Conservation (phyloP, 37 sponge, comb jelly and placozoan genomes). For the Axinella damicornis region DNA sequence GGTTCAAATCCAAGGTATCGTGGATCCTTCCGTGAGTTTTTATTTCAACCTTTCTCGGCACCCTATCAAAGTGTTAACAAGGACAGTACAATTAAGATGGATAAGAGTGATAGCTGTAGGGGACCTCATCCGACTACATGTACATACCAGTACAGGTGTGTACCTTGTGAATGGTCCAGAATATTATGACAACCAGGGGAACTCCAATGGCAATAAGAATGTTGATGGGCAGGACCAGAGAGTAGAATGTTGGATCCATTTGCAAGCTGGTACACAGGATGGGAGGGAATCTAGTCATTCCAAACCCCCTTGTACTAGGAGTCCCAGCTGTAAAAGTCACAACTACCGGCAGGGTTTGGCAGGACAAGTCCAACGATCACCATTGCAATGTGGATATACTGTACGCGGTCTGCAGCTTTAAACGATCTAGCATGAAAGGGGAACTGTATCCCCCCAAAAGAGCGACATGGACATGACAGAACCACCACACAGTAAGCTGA, state of each 20-base stretch:
- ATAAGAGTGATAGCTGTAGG: too few relatives aligned
- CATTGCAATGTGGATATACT: constrained; percentile 35
- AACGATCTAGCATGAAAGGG: constrained; percentile 43
- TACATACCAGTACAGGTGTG: too few relatives aligned
- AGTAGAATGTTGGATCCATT: constrained; percentile 19
- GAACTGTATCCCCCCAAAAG: constrained; percentile 15
- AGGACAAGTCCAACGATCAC: constrained; percentile 38
- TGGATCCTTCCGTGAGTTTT: too few relatives aligned
- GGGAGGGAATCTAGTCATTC: constrained; percentile 12
- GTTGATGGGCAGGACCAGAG: constrained; percentile 38
- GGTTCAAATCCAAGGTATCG: too few relatives aligned
- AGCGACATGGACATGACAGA: constrained; percentile 11
- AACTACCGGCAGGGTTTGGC: constrained; percentile 19
- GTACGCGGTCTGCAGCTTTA: neutral
- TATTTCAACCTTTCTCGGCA: too few relatives aligned
- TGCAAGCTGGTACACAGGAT: constrained; percentile 29
- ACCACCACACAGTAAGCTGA: constrained; percentile 36
- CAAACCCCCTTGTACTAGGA: neutral
- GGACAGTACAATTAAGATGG: too few relatives aligned
- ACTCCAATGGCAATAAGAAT: constrained; percentile 27
- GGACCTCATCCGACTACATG: too few relatives aligned
- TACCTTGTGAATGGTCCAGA: constrained; percentile 52
- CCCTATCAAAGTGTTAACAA: too few relatives aligned
- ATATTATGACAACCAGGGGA: constrained; percentile 47
- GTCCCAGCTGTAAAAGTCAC: neutral